Evolutionary conservation across 2,888 invertebrate genomes (phyloP).

Genomic region (Eumerus sabulonum): DNA sequence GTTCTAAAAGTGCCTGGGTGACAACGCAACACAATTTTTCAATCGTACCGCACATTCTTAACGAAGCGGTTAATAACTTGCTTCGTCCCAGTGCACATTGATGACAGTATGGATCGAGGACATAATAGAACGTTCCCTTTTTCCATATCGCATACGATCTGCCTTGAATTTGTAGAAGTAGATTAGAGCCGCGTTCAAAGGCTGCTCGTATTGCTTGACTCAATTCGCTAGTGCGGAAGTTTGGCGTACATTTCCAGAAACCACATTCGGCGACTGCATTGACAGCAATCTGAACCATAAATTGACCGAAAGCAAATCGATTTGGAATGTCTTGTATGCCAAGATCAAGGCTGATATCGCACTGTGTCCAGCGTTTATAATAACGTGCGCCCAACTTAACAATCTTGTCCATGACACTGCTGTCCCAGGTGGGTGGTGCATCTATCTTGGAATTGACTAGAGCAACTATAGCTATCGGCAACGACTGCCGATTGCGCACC

Average conservation of each 20-base stretch:
- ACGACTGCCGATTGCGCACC: constrained; percentile 73
- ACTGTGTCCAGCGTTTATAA: constrained; percentile 74
- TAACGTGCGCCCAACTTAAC: constrained; percentile 75
- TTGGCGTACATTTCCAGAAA: constrained; percentile 75
- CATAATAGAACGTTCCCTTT: constrained; percentile 73
- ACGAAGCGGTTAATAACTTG: constrained; percentile 70
- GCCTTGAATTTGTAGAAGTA: constrained; percentile 75
- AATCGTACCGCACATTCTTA: constrained; percentile 75
- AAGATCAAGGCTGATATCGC: constrained; percentile 70
- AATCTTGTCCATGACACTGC: constrained; percentile 73
- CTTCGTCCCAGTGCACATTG: constrained; percentile 26
- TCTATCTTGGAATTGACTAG: constrained; percentile 76
- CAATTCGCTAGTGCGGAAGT: constrained; percentile 73
- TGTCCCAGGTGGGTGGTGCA: constrained; percentile 76
- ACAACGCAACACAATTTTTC: constrained; percentile 74
- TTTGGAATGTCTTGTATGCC: constrained; percentile 74
- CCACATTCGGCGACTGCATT: constrained; percentile 45
- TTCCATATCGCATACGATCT: constrained; percentile 76
- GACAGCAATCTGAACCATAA: constrained; percentile 71
- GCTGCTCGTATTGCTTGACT: constrained; percentile 71
- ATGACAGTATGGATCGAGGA: constrained; percentile 77
- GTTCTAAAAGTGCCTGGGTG: constrained; percentile 74
- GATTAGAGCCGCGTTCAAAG: constrained; percentile 69
- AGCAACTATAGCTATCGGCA: constrained; percentile 74
- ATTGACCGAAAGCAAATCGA: constrained; percentile 75